Base-by-base conservation (phyloP, 2,888 invertebrate species). In the Harpalus rubripes region DNA sequence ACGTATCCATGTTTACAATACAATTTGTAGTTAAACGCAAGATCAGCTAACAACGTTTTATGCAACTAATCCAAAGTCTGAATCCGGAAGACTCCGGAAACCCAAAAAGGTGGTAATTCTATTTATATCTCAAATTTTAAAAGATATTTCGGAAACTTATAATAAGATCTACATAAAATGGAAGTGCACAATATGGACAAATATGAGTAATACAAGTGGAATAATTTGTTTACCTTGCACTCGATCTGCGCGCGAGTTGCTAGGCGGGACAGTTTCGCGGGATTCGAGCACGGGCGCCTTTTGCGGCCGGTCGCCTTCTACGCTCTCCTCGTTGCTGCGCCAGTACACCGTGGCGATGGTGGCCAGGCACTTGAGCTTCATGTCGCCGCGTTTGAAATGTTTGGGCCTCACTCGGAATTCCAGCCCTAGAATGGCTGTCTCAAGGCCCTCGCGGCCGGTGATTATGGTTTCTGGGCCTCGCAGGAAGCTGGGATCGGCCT, bases 331-430 rank as follows among this genome's bases (percentile, higher is more conserved):
- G 91, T 97, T 97, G 90, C 95, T 96, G 88, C 95, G 94, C 95
- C 96, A 96, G 91, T 97, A 97, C 65, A 97, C 95, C 56, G 96
- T 95, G 84, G 96, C 96, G 91, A 97, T 97, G 88, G 96, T 96
- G 86, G 97, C 97, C 90, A 96, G 93, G 92, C 97, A 97, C 93
- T 96, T 97, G 89, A 97, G 93, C 92, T 97, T 97, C 92, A 97
- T 94, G 92, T 96, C 96, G 90, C 96, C 96, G 89, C 94, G 93
- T 90, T 94, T 94, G 93, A 97, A 97, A 92, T 97, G 96, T 91
- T 95, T 95, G 88, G 93, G 93, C 88, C 95, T 94, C 88, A 96
- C 96, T 90, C 94, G 94, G 91, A 97, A 97, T 91, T 96, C 95
- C 86, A 97, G 93, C 39, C 95, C 95, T 72, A 96, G 91, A 85